Percentiles rank a stretch among this genome's conserved stretches.
Conservation (phyloP, 1,140 invertebrate species). For the Phymorhynchus buccinoides region DNA sequence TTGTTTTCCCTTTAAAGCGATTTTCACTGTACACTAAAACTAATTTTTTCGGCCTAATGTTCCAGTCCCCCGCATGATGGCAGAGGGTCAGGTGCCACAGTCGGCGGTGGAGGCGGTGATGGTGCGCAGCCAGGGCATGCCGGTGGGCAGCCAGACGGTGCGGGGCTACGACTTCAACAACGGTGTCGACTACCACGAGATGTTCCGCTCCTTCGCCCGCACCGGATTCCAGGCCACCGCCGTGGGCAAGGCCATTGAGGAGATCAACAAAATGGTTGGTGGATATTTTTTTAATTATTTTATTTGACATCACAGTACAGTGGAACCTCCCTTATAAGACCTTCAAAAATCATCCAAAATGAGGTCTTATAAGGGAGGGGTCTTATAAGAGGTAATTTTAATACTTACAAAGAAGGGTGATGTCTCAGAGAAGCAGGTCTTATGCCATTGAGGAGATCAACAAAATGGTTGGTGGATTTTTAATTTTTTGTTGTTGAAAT, state of each 20-base stretch:
- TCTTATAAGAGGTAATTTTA: too few relatives aligned
- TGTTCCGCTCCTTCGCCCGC: slow-evolving; percentile 85
- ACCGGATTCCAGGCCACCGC: slow-evolving; percentile 98
- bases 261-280: slow-evolving; percentile 92
- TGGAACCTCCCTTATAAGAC: not conserved
- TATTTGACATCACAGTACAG: not conserved
- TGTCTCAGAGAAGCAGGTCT: not conserved
- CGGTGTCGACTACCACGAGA: slow-evolving; percentile 88
- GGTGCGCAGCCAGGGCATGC: slow-evolving; percentile 58
- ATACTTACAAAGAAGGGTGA: too few relatives aligned
- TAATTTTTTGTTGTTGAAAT: too few relatives aligned
- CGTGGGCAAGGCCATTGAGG: slow-evolving; percentile 90
- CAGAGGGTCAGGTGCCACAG: slow-evolving; percentile 41
- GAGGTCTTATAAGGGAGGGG: too few relatives aligned
- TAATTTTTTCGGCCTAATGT: not conserved
- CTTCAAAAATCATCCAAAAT: not conserved
- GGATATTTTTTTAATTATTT: not conserved
- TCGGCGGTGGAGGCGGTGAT: slow-evolving; percentile 61
- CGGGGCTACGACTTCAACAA: slow-evolving; percentile 91
- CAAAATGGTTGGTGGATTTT: too few relatives aligned
- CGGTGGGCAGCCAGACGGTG: slow-evolving; percentile 55
- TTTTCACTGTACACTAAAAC: too few relatives aligned
- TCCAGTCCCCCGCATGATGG: slow-evolving; percentile 35
- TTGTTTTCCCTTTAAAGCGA: too few relatives aligned
- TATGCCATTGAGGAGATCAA: not conserved